A percentile compares a stretch with the other conserved stretches of the same genome.
Evolutionary conservation across 1,140 invertebrate species (phyloP).

Genomic region (Zaprionus camerounensis): DNA sequence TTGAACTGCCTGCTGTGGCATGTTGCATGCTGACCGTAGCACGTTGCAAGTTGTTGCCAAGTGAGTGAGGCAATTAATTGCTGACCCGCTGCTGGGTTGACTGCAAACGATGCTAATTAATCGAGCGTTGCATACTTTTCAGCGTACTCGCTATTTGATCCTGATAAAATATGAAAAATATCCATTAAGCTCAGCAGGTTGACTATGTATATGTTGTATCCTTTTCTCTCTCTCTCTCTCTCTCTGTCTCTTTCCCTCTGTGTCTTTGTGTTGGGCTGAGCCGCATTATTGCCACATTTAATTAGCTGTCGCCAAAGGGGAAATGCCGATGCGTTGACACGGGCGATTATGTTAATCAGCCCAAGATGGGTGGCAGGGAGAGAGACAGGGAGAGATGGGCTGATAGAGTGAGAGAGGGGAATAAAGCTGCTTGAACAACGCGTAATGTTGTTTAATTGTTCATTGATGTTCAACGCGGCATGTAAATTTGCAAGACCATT

Average conservation of each 20-base stretch:
- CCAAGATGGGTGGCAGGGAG: slow-evolving; percentile 23
- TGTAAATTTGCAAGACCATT: slow-evolving; percentile 64
- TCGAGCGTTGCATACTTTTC: slow-evolving; percentile 53
- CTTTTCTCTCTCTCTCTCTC: background rate
- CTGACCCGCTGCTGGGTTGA: slow-evolving; percentile 40
- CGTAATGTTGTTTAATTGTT: slow-evolving; percentile 72
- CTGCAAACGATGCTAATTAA: slow-evolving; percentile 70
- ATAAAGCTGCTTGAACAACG: slow-evolving; percentile 24
- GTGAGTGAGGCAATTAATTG: slow-evolving; percentile 53
- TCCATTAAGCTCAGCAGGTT: slow-evolving; percentile 21
- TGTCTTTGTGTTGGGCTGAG: slow-evolving; percentile 10
- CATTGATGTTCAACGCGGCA: slow-evolving; percentile 67
- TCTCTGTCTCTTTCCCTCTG: background rate
- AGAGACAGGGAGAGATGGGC: background rate
- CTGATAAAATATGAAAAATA: slow-evolving; percentile 59
- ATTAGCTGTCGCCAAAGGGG: slow-evolving; percentile 61
- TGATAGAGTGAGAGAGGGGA: background rate
- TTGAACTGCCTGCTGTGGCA: background rate
- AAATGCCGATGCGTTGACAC: slow-evolving; percentile 66
- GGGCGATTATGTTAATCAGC: slow-evolving; percentile 74
- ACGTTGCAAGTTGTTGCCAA: slow-evolving; percentile 37
- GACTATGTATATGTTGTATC: background rate
- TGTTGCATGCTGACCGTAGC: background rate
- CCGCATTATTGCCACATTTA: slow-evolving; percentile 64
- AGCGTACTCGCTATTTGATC: slow-evolving; percentile 41